Conservation (phyloP, 1,140 invertebrate genomes). For the Octopus bimaculoides region DNA sequence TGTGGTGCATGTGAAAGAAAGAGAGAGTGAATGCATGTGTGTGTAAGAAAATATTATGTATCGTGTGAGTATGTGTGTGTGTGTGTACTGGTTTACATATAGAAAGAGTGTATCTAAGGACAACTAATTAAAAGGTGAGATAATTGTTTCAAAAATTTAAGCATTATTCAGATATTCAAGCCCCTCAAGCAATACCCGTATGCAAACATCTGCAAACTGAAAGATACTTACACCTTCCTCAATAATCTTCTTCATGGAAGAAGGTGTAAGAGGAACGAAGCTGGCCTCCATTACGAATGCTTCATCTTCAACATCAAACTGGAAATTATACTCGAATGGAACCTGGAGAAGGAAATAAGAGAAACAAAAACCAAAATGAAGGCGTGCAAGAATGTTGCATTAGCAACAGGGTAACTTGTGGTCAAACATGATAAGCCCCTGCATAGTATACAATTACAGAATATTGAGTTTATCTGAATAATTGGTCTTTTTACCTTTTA, state of each 20-base stretch:
- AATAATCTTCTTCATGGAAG: slow-evolving; percentile 41
- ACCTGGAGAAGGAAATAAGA: neutral
- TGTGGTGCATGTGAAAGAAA: no score
- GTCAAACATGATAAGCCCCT: neutral
- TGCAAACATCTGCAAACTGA: no score
- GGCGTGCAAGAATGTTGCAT: neutral
- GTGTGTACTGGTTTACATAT: no score
- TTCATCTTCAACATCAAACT: slow-evolving; percentile 36
- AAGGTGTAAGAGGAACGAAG: slow-evolving; percentile 37
- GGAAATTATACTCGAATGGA: slow-evolving; percentile 19
- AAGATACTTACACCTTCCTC: slow-evolving; percentile 27
- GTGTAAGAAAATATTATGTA: no score
- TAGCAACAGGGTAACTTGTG: neutral
- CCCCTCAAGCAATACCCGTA: neutral
- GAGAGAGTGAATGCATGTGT: no score
- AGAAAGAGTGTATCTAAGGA: no score
- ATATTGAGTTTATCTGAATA: no score
- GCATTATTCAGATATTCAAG: no score
- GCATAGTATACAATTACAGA: neutral
- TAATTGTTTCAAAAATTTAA: no score
- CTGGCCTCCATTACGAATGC: slow-evolving; percentile 31
- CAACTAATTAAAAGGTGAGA: no score
- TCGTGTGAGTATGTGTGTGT: no score
- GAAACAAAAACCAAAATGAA: neutral
- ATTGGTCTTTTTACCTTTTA: no score